These are phyloP conservation scores for Notiomystis cincta DNA, from an alignment of 2,113 vertebrate genomes.

Conservation along the genomic window DNA sequence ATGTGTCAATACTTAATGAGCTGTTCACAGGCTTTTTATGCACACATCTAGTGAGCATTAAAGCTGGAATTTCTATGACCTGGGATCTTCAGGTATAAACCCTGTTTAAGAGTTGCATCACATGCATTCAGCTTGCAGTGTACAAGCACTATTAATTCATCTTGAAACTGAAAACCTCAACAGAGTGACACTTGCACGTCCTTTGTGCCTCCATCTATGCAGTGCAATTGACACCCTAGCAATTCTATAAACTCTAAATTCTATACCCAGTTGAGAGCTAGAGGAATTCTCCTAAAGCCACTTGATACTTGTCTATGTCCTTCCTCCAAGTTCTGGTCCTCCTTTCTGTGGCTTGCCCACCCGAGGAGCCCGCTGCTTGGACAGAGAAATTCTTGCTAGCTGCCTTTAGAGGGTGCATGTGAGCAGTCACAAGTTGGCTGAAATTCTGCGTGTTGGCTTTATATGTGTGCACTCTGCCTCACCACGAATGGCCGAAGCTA, in stretches of 20 bases:
- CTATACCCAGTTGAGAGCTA: not conserved
- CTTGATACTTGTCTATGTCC: not conserved
- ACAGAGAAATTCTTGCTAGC: not conserved
- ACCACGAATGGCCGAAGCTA: not conserved
- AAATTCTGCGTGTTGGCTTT: not conserved
- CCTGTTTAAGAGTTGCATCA: not conserved
- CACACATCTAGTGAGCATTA: not conserved
- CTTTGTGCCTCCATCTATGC: not conserved
- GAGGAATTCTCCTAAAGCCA: not conserved
- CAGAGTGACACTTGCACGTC: not conserved
- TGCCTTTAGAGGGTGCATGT: not conserved
- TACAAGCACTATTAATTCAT: not conserved
- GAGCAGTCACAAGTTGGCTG: not conserved
- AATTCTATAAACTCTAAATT: not conserved
- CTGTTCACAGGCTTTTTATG: rapidly evolving
- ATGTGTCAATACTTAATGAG: not conserved
- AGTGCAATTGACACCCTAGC: not conserved
- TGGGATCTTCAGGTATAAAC: not conserved
- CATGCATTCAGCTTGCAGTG: not conserved
- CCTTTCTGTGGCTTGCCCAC: not conserved
- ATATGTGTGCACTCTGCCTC: not conserved
- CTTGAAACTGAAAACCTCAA: not conserved
- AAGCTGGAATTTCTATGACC: not conserved
- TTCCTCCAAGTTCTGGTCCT: not conserved
- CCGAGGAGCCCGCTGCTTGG: not conserved